Conservation (phyloP, 1,140 invertebrate species). For the Diabrotica virgifera region DNA sequence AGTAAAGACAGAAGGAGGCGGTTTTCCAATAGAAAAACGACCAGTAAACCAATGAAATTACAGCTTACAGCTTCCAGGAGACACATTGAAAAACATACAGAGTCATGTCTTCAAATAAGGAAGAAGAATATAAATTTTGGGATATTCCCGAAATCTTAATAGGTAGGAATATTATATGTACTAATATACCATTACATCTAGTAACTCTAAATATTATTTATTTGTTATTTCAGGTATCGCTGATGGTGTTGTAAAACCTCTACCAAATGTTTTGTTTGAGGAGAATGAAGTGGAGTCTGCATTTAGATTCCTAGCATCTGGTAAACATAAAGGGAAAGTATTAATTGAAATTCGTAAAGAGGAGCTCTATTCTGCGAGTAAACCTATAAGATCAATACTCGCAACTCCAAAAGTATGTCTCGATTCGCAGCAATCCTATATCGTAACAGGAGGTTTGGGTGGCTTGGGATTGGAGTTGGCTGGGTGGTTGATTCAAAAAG, state of each 20-base stretch:
- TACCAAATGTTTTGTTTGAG: not conserved
- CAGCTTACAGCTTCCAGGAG: no score
- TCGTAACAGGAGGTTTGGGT: conserved; percentile 75
- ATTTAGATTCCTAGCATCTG: conserved; percentile 92
- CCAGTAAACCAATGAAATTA: no score
- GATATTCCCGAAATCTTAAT: no score
- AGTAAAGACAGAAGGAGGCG: no score
- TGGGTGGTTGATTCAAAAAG: conserved; percentile 81
- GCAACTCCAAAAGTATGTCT: conserved; percentile 21
- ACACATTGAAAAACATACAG: no score
- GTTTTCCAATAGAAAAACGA: no score
- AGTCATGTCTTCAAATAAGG: no score
- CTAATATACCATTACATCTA: no score
- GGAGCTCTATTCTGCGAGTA: conserved; percentile 53
- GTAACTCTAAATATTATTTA: no score
- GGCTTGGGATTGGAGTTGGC: conserved; percentile 90
- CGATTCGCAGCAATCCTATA: conserved; percentile 53
- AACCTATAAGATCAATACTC: conserved; percentile 35
- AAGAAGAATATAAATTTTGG: no score
- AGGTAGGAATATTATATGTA: no score
- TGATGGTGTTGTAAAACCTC: conserved; percentile 6
- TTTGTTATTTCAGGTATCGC: not conserved
- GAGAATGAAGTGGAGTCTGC: conserved; percentile 6
- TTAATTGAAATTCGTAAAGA: conserved; percentile 81
- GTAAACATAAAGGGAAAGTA: conserved; percentile 96